These are phyloP conservation scores for Coryphaenoides rupestris DNA, from an alignment of 2,113 vertebrate genomes.

Conservation along the genomic window DNA sequence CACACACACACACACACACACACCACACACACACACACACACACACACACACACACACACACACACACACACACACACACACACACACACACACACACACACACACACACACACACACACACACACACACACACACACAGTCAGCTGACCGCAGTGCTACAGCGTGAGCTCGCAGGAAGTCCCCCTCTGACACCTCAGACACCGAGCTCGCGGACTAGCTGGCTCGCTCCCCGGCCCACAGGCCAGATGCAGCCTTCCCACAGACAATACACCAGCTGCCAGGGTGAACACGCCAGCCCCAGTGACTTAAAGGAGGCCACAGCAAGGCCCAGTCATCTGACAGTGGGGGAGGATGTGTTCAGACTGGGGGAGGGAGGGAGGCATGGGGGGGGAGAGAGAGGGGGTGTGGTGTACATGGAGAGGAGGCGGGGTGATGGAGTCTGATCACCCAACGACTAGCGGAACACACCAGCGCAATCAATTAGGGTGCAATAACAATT, in stretches of 20 bases:
- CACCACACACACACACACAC: background rate
- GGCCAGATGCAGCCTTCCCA: slow-evolving; percentile 61
- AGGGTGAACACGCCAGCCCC: slow-evolving; percentile 55
- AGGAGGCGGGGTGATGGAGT: slow-evolving; percentile 35
- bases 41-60: too few relatives aligned
- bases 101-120: too few relatives aligned
- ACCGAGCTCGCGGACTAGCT: slow-evolving; percentile 22
- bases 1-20: too few relatives aligned
- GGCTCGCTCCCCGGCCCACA: slow-evolving; percentile 42
- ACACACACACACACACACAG: too few relatives aligned
- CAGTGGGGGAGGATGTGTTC: slow-evolving; percentile 20
- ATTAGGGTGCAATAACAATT: too few relatives aligned
- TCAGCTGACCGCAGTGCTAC: slow-evolving; percentile 10
- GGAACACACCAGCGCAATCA: too few relatives aligned
- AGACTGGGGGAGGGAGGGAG: slow-evolving; percentile 26
- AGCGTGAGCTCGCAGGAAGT: slow-evolving; percentile 16
- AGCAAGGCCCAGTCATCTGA: slow-evolving; percentile 39
- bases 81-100: too few relatives aligned
- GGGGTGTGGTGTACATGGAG: slow-evolving; percentile 30
- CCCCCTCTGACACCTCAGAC: slow-evolving; percentile 21
- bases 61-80: too few relatives aligned
- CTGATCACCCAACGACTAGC: slow-evolving; percentile 41
- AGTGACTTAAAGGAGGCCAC: slow-evolving; percentile 42
- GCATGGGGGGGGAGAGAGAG: slow-evolving; percentile 18
- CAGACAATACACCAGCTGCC: slow-evolving; percentile 71